Percentiles rank a stretch among this genome's conserved stretches.
Evolutionary conservation across 1,140 invertebrate species (phyloP).

Genomic region (Bombus pascuorum): DNA sequence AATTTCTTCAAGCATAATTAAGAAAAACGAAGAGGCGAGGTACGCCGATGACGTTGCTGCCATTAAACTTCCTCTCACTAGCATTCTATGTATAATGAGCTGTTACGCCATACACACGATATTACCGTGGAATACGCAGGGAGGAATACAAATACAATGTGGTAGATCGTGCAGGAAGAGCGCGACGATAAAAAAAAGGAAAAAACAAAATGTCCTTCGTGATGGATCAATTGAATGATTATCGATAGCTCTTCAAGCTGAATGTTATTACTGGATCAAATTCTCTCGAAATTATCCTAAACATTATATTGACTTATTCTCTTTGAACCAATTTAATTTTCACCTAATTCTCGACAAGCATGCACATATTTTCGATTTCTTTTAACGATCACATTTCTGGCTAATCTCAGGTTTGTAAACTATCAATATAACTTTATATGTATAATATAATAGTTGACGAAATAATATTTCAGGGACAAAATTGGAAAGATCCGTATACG

Average conservation of each 20-base stretch:
- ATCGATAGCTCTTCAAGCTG: neutral
- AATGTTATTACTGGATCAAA: neutral
- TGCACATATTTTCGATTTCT: neutral
- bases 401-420: neutral
- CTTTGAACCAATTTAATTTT: neutral
- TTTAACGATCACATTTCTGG: neutral
- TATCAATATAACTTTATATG: neutral
- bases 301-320: neutral
- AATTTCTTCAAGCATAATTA: slow-evolving; percentile 43
- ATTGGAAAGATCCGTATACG: too few relatives aligned
- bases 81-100: slow-evolving; percentile 47
- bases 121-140: slow-evolving; percentile 9
- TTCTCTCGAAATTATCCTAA: neutral
- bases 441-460: too few relatives aligned
- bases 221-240: neutral
- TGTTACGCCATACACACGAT: slow-evolving; percentile 44
- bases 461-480: neutral
- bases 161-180: slow-evolving; percentile 25
- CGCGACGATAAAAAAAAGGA: slow-evolving; percentile 1
- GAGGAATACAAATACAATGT: slow-evolving; percentile 19
- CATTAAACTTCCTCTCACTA: slow-evolving; percentile 62
- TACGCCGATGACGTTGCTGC: slow-evolving; percentile 38
- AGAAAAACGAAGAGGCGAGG: slow-evolving; percentile 40
- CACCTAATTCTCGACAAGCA: too few relatives aligned
- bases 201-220: slow-evolving; percentile 9